Evolutionary conservation across 1,140 invertebrate genomes (phyloP).

Genomic region (Sitophilus oryzae): DNA sequence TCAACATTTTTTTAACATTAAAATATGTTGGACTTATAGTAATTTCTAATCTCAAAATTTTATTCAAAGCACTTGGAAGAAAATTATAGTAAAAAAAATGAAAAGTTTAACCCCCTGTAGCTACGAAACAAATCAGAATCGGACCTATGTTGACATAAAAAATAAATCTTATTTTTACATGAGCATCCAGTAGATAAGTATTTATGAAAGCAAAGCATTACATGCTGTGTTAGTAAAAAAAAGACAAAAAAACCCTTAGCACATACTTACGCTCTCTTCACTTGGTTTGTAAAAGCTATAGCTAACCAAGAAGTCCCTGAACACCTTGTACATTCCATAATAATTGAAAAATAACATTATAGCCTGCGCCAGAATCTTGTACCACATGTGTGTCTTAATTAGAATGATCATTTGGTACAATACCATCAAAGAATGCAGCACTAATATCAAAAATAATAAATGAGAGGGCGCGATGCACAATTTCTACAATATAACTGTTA

Average conservation of each 20-base stretch:
- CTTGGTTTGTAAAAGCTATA: conserved; percentile 65
- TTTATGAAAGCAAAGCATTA: no score
- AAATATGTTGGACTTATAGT: no score
- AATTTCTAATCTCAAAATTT: no score
- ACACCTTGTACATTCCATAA: conserved; percentile 83
- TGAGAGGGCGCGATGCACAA: conserved; percentile 83
- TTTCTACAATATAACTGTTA: conserved; percentile 54
- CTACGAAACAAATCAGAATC: no score
- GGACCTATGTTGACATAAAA: no score
- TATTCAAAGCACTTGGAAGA: no score
- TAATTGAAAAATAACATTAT: conserved; percentile 85
- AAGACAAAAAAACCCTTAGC: neutral
- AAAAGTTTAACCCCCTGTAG: no score
- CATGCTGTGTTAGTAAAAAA: no score
- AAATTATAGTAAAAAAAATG: no score
- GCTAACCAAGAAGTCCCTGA: conserved; percentile 79
- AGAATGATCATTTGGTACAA: conserved; percentile 71
- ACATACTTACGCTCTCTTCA: conserved; percentile 12
- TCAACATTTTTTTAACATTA: no score
- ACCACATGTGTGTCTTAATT: conserved; percentile 78
- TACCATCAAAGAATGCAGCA: conserved; percentile 67
- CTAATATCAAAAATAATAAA: conserved; percentile 67
- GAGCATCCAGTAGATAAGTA: no score
- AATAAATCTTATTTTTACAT: no score
- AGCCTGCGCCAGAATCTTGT: conserved; percentile 80